phyloP scores from a whole-genome alignment of 2,113 vertebrate genomes.

The Dinomys branickii region DNA sequence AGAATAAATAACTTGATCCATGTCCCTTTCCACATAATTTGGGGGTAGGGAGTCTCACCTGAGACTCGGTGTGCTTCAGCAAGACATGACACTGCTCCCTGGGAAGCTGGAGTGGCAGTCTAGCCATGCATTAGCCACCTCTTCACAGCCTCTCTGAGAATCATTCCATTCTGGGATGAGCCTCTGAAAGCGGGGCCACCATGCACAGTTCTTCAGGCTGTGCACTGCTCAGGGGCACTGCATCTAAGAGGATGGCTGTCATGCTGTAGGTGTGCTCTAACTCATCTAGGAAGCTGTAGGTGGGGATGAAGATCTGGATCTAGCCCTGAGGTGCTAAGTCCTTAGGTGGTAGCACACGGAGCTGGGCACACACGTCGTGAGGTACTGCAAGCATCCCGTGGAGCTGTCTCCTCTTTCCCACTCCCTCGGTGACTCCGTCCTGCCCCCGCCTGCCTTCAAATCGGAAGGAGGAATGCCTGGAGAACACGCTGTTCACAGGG shows the following conservation, averaged over 20 bases:
- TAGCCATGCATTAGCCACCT: not conserved
- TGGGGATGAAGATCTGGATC: not conserved
- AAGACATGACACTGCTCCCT: not conserved
- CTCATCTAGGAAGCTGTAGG: not conserved
- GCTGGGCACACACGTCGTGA: rapidly evolving
- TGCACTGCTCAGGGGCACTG: not conserved
- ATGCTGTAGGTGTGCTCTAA: not conserved
- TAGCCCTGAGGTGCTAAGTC: too few relatives aligned
- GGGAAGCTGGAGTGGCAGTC: not conserved
- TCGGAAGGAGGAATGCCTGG: not conserved
- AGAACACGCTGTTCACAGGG: not conserved
- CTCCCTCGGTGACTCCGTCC: not conserved
- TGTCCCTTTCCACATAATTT: not conserved
- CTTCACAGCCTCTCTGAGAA: not conserved
- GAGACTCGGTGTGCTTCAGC: not conserved
- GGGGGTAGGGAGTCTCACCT: not conserved
- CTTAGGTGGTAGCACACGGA: not conserved
- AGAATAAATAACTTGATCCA: not conserved
- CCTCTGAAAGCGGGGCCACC: not conserved
- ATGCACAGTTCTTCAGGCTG: not conserved
- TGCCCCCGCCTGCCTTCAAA: not conserved
- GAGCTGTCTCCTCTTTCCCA: not conserved
- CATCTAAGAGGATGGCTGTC: not conserved
- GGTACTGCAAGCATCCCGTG: too few relatives aligned
- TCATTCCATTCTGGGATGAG: not conserved